These are phyloP conservation scores for Drosophila ercepeae DNA, from an alignment of 1,140 invertebrate species.

Conservation along the genomic window DNA sequence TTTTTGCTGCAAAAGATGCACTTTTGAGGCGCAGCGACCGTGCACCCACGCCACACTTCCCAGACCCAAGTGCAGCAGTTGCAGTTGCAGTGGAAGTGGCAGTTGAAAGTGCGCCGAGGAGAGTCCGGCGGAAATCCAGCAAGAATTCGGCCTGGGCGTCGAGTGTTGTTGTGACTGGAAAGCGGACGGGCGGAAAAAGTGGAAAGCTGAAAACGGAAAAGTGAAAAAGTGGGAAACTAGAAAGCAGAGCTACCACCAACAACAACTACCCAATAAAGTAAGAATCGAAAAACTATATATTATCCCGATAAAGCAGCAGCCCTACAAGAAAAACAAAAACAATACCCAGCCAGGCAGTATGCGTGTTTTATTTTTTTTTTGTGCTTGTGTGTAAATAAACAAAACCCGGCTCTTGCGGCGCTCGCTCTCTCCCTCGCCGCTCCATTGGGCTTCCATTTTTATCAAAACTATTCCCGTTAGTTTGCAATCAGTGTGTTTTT, in stretches of 20 bases:
- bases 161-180: slow-evolving; percentile 5
- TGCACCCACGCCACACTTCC: slow-evolving; percentile 38
- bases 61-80: slow-evolving; percentile 16
- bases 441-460: background rate
- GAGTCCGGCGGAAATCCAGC: slow-evolving; percentile 11
- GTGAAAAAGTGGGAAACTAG: slow-evolving; percentile 19
- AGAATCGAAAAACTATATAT: background rate
- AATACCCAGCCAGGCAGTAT: background rate
- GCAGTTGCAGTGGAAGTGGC: slow-evolving; percentile 22
- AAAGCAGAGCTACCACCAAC: background rate
- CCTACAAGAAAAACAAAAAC: slow-evolving; percentile 24
- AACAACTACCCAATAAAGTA: slow-evolving; percentile 16
- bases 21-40: slow-evolving; percentile 34
- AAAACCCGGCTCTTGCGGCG: slow-evolving; percentile 31
- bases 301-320: background rate
- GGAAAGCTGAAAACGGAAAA: slow-evolving; percentile 20
- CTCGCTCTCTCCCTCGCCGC: background rate
- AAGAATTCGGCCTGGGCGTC: slow-evolving; percentile 15
- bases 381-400: slow-evolving; percentile 41
- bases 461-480: background rate
- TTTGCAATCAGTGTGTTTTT: no score
- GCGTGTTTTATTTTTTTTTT: slow-evolving; percentile 6
- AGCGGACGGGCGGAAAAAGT: slow-evolving; percentile 1
- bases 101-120: slow-evolving; percentile 29
- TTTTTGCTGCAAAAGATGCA: slow-evolving; percentile 39